Evolutionary conservation across 2,113 vertebrate genomes (phyloP).

Genomic region (Rhipidura dahli): DNA sequence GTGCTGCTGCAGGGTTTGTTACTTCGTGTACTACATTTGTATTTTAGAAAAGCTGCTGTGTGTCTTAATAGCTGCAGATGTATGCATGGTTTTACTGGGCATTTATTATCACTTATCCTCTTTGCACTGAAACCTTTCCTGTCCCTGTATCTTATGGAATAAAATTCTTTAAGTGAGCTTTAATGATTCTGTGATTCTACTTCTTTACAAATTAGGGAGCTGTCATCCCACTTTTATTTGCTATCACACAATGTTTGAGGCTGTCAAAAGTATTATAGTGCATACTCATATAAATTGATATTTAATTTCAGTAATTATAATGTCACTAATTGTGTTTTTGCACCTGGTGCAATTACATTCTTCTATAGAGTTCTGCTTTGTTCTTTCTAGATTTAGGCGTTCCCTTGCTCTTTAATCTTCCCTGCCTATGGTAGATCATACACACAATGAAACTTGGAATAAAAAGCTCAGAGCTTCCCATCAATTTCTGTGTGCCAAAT

Average conservation of each 20-base stretch:
- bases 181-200: background rate
- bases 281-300: background rate
- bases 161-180: constrained; percentile 29
- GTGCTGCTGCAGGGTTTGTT: background rate
- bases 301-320: constrained; percentile 25
- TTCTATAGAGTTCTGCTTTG: background rate
- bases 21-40: background rate
- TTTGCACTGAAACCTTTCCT: background rate
- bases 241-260: background rate
- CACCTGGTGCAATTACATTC: background rate
- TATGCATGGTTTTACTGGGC: background rate
- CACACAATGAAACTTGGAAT: background rate
- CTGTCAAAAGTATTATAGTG: background rate
- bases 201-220: background rate
- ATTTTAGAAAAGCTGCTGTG: background rate
- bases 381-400: background rate
- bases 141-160: background rate
- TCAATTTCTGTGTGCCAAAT: background rate
- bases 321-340: constrained; percentile 21
- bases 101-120: background rate
- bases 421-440: background rate
- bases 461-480: background rate
- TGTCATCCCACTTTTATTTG: background rate
- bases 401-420: background rate
- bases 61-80: background rate